Percentiles rank a stretch among this genome's conserved stretches.
These are phyloP conservation scores for Meles meles DNA, from an alignment of 2,113 vertebrate species.

Conservation along the genomic window DNA sequence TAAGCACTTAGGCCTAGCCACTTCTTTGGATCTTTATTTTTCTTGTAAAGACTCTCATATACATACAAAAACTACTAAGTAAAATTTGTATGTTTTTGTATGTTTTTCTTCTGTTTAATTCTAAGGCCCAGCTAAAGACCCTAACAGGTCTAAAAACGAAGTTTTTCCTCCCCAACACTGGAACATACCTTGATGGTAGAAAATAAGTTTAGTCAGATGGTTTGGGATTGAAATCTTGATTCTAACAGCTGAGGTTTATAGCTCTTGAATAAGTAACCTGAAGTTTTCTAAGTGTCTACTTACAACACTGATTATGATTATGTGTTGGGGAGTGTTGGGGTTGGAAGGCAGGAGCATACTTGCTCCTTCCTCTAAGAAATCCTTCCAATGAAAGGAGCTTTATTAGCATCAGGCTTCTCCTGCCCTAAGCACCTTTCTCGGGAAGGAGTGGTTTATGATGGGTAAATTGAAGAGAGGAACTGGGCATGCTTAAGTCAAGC, in stretches of 20 bases:
- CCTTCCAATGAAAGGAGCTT: background rate
- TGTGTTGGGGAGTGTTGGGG: background rate
- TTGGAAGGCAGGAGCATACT: background rate
- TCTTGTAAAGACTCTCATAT: background rate
- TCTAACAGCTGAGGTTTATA: background rate
- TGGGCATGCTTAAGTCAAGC: background rate
- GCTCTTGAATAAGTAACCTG: background rate
- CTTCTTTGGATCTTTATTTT: background rate
- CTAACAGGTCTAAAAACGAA: background rate
- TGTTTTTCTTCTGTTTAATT: background rate
- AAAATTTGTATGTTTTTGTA: background rate
- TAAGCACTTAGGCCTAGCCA: background rate
- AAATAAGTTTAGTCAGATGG: background rate
- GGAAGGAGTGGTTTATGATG: background rate
- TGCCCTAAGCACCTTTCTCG: background rate
- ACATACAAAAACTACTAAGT: background rate
- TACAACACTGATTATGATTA: background rate
- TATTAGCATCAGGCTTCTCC: background rate
- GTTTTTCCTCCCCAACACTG: background rate
- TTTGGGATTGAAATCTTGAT: background rate
- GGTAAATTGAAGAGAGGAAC: background rate
- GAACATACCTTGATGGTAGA: background rate
- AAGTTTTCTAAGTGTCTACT: background rate
- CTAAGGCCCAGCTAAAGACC: background rate
- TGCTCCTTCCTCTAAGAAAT: background rate